A percentile compares a stretch with the other conserved stretches of the same genome.
Evolutionary conservation across 1,140 invertebrate genomes (phyloP).

Genomic region (Nebria ingens): DNA sequence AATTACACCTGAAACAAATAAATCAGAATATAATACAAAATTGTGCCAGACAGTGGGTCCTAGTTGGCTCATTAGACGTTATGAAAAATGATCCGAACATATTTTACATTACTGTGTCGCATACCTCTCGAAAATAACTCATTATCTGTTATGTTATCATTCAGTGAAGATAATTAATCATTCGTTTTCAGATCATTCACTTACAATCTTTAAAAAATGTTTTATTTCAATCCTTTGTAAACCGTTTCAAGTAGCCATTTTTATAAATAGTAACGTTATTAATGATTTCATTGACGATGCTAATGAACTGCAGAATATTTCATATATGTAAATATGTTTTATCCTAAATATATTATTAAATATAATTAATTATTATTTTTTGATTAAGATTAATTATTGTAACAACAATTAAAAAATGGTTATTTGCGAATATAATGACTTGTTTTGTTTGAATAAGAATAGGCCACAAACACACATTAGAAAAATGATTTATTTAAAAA

Average conservation of each 20-base stretch:
- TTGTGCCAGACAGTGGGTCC: no score
- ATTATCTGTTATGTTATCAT: background rate
- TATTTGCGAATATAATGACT: no score
- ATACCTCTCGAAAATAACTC: background rate
- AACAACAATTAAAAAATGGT: no score
- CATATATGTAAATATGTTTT: background rate
- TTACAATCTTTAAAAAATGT: background rate
- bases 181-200: no score
- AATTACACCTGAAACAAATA: no score
- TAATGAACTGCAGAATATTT: background rate
- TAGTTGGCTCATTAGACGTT: no score
- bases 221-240: background rate
- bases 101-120: background rate
- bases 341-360: background rate
- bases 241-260: background rate
- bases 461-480: no score
- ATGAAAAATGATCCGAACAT: no score
- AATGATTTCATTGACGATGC: background rate
- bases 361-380: background rate
- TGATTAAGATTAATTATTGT: no score
- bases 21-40: no score
- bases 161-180: background rate
- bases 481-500: no score
- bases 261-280: background rate
- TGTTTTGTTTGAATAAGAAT: no score